Conservation (phyloP, 2,797 vertebrate genomes). For the Catostomus latipinnis region DNA sequence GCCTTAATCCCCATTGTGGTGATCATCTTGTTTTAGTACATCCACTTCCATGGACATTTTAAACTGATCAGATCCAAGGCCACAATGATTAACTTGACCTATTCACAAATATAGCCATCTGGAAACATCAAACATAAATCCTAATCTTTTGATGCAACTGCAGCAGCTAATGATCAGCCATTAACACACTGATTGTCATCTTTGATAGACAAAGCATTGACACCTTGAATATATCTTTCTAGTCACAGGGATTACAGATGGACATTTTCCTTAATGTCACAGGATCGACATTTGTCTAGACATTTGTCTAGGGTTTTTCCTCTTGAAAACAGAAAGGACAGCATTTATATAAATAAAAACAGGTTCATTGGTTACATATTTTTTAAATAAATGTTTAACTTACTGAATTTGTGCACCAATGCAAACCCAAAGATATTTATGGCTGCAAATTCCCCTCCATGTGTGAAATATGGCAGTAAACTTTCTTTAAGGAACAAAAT, state of each 20-base stretch:
- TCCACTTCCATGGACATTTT: slow-evolving; percentile 2
- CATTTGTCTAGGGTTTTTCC: slow-evolving; percentile 33
- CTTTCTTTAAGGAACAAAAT: no score
- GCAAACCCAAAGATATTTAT: no score
- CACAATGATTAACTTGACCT: slow-evolving; percentile 40
- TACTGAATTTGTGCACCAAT: no score
- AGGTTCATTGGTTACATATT: not conserved
- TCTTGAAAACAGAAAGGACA: not conserved
- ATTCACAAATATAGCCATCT: slow-evolving; percentile 36
- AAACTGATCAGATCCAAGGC: slow-evolving; percentile 46
- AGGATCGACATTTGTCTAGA: slow-evolving; percentile 34
- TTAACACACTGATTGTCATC: slow-evolving; percentile 41
- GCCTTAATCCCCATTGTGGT: not conserved
- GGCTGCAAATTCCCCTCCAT: no score
- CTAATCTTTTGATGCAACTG: slow-evolving; percentile 34
- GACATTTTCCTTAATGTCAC: slow-evolving; percentile 27
- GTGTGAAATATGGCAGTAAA: no score
- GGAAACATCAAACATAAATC: slow-evolving; percentile 49
- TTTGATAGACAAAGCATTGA: slow-evolving; percentile 52
- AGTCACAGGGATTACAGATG: slow-evolving; percentile 54
- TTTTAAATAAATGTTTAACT: not conserved
- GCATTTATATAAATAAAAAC: no score
- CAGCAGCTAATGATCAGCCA: slow-evolving; percentile 53
- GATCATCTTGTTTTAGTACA: not conserved
- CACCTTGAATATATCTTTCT: slow-evolving; percentile 39